Evolutionary conservation across 2,113 vertebrate genomes (phyloP).

Genomic region (Salminus brasiliensis): DNA sequence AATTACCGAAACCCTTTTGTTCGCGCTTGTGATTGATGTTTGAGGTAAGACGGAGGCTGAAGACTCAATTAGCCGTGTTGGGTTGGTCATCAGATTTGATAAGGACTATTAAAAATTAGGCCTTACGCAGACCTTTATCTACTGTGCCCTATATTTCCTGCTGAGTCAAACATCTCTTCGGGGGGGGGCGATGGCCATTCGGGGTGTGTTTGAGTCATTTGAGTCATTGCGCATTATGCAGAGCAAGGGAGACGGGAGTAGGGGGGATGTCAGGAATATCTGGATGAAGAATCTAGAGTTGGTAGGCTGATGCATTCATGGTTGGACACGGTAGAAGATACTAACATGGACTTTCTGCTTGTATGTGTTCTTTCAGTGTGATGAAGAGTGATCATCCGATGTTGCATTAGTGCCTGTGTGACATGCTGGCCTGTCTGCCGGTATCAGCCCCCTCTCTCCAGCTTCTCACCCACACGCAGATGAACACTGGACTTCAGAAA

Average conservation of each 20-base stretch:
- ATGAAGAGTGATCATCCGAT: slow-evolving; percentile 80
- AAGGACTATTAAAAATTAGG: background rate
- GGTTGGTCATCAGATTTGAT: background rate
- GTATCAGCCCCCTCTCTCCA: slow-evolving; percentile 90
- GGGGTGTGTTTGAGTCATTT: background rate
- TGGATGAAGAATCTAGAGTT: too few relatives aligned
- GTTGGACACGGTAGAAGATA: too few relatives aligned
- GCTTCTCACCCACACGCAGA: slow-evolving; percentile 96
- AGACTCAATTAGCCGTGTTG: background rate
- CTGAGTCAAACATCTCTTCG: too few relatives aligned
- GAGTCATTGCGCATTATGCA: background rate
- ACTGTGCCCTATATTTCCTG: background rate
- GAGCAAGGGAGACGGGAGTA: background rate
- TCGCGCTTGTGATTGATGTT: slow-evolving; percentile 10
- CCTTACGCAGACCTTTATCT: background rate
- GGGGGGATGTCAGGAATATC: background rate
- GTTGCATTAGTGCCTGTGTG: slow-evolving; percentile 88
- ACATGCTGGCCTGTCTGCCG: slow-evolving; percentile 97
- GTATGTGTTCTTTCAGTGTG: slow-evolving; percentile 78
- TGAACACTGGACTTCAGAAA: slow-evolving; percentile 99
- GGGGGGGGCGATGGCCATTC: background rate
- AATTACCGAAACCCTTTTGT: slow-evolving; percentile 51
- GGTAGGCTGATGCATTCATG: too few relatives aligned
- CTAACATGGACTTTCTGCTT: too few relatives aligned
- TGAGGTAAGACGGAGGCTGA: slow-evolving; percentile 29